Base-by-base conservation (phyloP, 2,797 vertebrate genomes). In the Buceros bicornis region DNA sequence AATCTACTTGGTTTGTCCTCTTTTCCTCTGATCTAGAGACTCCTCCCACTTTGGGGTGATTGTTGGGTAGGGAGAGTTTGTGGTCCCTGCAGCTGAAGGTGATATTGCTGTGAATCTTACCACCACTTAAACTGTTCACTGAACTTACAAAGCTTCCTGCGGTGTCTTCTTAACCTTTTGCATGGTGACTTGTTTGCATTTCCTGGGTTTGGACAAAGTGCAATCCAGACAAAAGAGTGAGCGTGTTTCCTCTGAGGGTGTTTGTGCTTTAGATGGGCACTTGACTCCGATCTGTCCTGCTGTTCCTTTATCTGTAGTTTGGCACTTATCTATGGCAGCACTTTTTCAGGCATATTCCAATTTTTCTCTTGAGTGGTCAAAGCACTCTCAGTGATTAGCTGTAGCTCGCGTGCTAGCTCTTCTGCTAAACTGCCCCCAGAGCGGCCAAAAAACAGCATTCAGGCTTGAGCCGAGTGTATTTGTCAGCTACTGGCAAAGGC, bases 251-350 rank as follows among this genome's bases (percentile, higher is more conserved):
- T 85, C 82, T 33, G 33, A 67, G 50, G 67, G 53, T 29, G 33
- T 79, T 79, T 64, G 61, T 64, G 40, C 92, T 96, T 87, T 80
- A 92, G 89, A 90, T 37, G 40, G 74, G 76, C 78, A 74, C 78
- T 95, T 93, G 90, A 93, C 92, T 96, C 47, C 2, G 10, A 48
- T 85, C 65, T 4, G 21, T 91, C 96, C 94, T 81, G 81, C 94
- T 96, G 92, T 93, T 97, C 81, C 83, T 96, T 97, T 96, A 37
- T 94, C 64, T 85, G 90, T 3, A 1, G 29, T 69, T 96, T 96
- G 95, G 96, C 96, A 94, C 93, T 82, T 85, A 70, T 77, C 88
- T 95, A 3, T 60, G 80, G 93, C 65, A 87, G 73, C 81, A 62
- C 79, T 92, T 94, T 88, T 82, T 31, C 56, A 74, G 79, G 89